A percentile compares a stretch with the other conserved stretches of the same genome.
Evolutionary conservation across 2,113 vertebrate species (phyloP).

Genomic region (Mugil cephalus): DNA sequence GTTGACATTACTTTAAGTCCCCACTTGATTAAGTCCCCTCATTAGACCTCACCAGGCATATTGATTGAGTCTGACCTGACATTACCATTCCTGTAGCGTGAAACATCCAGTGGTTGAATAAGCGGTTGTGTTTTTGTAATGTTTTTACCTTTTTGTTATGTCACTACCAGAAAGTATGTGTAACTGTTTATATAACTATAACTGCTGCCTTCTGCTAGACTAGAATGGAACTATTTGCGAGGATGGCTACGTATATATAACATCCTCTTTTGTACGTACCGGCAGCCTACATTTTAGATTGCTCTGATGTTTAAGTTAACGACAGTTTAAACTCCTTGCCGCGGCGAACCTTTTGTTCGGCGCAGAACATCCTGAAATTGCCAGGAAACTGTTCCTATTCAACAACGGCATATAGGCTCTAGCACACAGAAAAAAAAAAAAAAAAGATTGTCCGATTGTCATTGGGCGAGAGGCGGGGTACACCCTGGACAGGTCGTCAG

Average conservation of each 20-base stretch:
- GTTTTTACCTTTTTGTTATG: neutral
- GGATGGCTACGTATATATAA: no score
- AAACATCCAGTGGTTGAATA: slow-evolving; percentile 1
- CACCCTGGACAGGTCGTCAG: no score
- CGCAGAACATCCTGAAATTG: slow-evolving; percentile 8
- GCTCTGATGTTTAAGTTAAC: slow-evolving; percentile 6
- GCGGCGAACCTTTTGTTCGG: slow-evolving; percentile 4
- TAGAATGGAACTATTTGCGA: slow-evolving; percentile 31
- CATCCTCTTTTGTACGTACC: slow-evolving; percentile 26
- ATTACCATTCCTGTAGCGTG: neutral
- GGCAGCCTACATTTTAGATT: slow-evolving; percentile 24
- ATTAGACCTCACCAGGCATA: neutral
- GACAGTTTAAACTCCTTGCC: slow-evolving; percentile 21
- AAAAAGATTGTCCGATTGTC: no score
- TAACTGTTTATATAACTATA: no score
- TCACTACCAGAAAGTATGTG: neutral
- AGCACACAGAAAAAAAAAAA: no score
- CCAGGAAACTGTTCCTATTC: no score
- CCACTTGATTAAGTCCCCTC: no score
- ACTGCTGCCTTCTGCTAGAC: neutral
- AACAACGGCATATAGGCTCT: no score
- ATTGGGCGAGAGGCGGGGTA: no score
- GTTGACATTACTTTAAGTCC: no score
- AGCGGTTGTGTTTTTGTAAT: neutral
- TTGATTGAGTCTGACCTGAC: slow-evolving; percentile 1